These are phyloP conservation scores for Euglossa dilemma DNA, from an alignment of 1,140 invertebrate genomes.

Conservation along the genomic window DNA sequence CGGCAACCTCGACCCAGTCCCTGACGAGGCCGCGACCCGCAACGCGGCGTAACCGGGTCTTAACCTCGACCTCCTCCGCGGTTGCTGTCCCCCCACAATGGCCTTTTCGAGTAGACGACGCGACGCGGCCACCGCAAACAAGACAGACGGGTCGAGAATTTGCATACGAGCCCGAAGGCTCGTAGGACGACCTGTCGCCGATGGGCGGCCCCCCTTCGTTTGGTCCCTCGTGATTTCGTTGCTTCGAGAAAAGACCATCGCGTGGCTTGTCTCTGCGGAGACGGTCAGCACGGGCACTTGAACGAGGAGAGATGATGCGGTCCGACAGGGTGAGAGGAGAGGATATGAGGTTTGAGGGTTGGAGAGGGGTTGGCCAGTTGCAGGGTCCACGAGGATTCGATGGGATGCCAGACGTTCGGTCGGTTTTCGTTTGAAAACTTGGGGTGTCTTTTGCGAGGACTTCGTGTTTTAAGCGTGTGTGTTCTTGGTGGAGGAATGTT, in stretches of 20 bases:
- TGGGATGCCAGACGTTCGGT: too few species aligned
- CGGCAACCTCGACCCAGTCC: constrained; percentile 76
- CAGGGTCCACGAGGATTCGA: too few species aligned
- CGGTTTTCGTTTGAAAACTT: too few species aligned
- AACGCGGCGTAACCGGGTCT: constrained; percentile 67
- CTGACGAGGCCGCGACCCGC: constrained; percentile 74
- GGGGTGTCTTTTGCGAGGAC: too few species aligned
- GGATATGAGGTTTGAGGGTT: too few species aligned
- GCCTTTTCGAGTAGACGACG: constrained; percentile 41
- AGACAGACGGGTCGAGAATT: constrained; percentile 46
- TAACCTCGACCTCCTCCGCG: constrained; percentile 66
- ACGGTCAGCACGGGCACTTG: too few species aligned
- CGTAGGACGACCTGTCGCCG: constrained; percentile 65
- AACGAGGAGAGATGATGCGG: too few species aligned
- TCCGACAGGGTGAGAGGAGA: too few species aligned
- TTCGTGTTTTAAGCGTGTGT: too few species aligned
- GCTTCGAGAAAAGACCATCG: neutral
- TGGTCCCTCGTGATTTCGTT: neutral
- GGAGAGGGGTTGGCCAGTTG: too few species aligned
- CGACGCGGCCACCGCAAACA: constrained; percentile 50
- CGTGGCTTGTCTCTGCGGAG: too few species aligned
- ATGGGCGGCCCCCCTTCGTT: neutral
- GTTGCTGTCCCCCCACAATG: constrained; percentile 35
- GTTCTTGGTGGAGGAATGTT: too few species aligned
- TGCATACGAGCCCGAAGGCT: constrained; percentile 58